These are phyloP conservation scores for Phrynosoma blainvillii DNA, from an alignment of 2,113 vertebrate species.

Conservation along the genomic window DNA sequence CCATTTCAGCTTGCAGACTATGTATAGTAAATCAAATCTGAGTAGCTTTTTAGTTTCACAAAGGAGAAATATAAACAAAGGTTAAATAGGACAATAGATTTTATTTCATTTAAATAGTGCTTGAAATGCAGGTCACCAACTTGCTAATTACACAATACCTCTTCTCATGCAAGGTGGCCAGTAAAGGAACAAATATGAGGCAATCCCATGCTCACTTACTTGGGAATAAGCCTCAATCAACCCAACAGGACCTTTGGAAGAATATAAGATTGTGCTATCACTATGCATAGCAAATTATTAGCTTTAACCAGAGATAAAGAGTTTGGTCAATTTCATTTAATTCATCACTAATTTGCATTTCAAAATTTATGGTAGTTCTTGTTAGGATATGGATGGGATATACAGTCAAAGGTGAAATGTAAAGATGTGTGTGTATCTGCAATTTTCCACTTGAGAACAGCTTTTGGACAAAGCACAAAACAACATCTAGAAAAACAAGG, in stretches of 20 bases:
- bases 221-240: background rate
- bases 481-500: no score
- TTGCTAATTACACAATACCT: background rate
- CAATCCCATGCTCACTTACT: background rate
- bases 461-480: no score
- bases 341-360: background rate
- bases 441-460: no score
- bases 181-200: background rate
- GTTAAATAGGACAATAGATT: background rate
- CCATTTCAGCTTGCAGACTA: constrained; percentile 3
- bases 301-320: background rate
- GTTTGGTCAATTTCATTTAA: background rate
- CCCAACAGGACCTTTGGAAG: background rate
- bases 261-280: background rate
- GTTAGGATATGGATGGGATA: no score
- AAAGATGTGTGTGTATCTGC: no score
- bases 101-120: background rate
- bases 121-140: background rate
- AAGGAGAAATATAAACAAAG: background rate
- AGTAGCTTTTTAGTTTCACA: background rate
- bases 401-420: no score
- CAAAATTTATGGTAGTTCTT: background rate
- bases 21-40: background rate
- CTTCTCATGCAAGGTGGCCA: background rate
- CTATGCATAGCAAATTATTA: background rate